Conservation (phyloP, 2,888 invertebrate species). For the Mayetiola destructor region DNA sequence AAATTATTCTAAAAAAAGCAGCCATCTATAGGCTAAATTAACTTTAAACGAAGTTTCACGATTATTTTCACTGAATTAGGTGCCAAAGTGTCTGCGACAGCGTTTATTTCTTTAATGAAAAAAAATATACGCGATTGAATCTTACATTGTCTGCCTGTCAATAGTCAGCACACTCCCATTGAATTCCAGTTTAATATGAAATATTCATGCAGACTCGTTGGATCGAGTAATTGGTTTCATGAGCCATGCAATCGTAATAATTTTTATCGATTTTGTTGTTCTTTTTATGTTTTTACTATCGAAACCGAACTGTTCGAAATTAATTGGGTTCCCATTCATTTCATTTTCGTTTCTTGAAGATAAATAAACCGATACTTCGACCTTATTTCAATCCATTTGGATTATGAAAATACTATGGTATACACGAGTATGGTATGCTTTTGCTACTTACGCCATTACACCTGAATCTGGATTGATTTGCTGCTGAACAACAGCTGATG, state of each 20-base stretch:
- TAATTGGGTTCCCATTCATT: not conserved
- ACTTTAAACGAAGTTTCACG: too few species aligned
- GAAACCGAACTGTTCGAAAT: too few species aligned
- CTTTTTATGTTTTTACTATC: not conserved
- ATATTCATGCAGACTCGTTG: too few species aligned
- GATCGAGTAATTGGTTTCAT: too few species aligned
- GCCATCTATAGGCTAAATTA: not conserved
- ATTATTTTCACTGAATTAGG: not conserved
- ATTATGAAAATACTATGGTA: not conserved
- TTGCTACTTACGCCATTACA: slow-evolving; percentile 34
- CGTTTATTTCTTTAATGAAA: too few species aligned
- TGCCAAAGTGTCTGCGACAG: not conserved
- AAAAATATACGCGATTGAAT: too few species aligned
- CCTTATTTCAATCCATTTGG: not conserved
- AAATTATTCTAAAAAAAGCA: not conserved
- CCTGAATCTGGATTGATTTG: slow-evolving; percentile 27
- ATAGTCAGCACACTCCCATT: too few species aligned
- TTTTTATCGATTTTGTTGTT: not conserved
- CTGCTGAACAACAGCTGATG: slow-evolving; percentile 38
- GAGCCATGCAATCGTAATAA: too few species aligned
- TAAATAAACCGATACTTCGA: not conserved
- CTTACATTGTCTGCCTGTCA: too few species aligned
- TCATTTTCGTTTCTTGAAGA: not conserved
- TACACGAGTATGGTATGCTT: too few species aligned
- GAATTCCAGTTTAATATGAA: too few species aligned